Conservation (phyloP, 2,888 invertebrate genomes). For the Tineola bisselliella region DNA sequence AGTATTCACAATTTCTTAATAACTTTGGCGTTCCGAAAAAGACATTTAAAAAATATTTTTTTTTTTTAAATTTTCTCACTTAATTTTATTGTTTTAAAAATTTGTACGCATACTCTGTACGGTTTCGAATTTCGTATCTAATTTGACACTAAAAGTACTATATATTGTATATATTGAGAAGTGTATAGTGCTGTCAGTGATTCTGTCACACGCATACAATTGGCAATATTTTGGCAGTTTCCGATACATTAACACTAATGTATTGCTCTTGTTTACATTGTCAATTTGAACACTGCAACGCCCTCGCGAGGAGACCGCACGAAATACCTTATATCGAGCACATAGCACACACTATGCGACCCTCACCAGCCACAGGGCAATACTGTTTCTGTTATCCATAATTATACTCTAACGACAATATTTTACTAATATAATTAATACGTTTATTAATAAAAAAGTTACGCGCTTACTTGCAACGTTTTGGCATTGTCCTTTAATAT, state of each 20-base stretch:
- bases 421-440: conserved; percentile 66
- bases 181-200: conserved; percentile 17
- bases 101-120: conserved; percentile 67
- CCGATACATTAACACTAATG: conserved; percentile 67
- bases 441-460: conserved; percentile 43
- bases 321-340: conserved; percentile 25
- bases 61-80: conserved; percentile 49
- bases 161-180: too few species aligned
- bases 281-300: conserved; percentile 60
- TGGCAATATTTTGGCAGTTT: conserved; percentile 67
- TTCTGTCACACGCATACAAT: conserved; percentile 37
- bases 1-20: conserved; percentile 39
- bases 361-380: conserved; percentile 46
- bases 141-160: conserved; percentile 61
- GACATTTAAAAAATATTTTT: conserved; percentile 65
- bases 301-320: conserved; percentile 26
- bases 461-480: conserved; percentile 48
- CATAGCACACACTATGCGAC: conserved; percentile 44
- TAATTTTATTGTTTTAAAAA: conserved; percentile 60
- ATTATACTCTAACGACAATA: conserved; percentile 52
- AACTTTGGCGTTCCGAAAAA: conserved; percentile 67
- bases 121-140: conserved; percentile 61
- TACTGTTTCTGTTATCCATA: conserved; percentile 52
- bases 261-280: conserved; percentile 68
- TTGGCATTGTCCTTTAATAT: conserved; percentile 61